Evolutionary conservation across 2,888 invertebrate genomes (phyloP), one percentile per base, ranked within the genome.

Genomic region (Fissipunctia ypsillon): DNA sequence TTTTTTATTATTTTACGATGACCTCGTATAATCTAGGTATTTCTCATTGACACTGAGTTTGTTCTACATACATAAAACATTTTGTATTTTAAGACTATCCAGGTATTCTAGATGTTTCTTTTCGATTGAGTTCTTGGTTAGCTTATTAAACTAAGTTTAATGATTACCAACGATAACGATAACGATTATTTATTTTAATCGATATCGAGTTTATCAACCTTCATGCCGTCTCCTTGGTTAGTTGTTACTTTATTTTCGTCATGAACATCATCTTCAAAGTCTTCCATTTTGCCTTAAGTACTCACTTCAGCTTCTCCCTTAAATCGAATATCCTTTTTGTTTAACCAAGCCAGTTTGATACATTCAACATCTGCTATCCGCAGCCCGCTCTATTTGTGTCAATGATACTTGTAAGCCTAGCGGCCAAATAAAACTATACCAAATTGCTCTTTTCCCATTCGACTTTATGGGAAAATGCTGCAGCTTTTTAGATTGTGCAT

Each of bases 351-450:
- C 86, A 88, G 87, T 92, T 92, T 92, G 90, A 87, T 90, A 89
- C 88, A 88, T 88, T 88, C 89, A 87, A 90, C 93, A 94, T 93
- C 92, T 94, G 94, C 84, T 91, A 90, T 92, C 90, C 91, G 90
- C 83, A 89, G n/a, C 57, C 88, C 90, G 52, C 25, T 80, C 87
- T 91, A 92, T 93, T 91, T 91, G 90, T 89, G 86, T 84, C 85
- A 84, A 88, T 88, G 87, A 84, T 88, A 88, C 89, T 92, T 90
- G 88, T 90, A 91, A 88, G 93, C 88, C 88, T 91, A 91, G 90
- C 71, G 19, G 38, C 56, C 78, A 59, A 81, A 84, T 75, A 78
- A 78, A 81, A 78, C 74, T 78, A 68, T 73, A 78, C 69, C 10
- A 31, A 60, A 67, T 69, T n/a, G 64, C 50, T 78, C 54, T 76